Percentiles rank a stretch among this genome's conserved stretches.
Conservation (phyloP, 1,140 invertebrate species). For the Zaprionus capensis region DNA sequence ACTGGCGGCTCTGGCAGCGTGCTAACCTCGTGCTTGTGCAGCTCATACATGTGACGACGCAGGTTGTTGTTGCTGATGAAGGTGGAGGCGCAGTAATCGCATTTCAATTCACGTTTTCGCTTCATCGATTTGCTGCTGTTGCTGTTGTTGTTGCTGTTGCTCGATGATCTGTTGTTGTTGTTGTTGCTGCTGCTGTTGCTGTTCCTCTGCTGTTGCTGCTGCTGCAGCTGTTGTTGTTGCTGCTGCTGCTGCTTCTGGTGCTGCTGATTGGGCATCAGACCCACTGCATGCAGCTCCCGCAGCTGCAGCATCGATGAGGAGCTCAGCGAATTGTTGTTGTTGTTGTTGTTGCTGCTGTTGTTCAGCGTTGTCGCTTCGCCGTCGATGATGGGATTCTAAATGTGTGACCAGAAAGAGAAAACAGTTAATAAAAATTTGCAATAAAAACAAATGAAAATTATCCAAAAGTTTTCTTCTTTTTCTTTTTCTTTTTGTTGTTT, state of each 20-base stretch:
- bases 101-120: conserved; percentile 80
- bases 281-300: conserved; percentile 82
- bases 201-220: conserved; percentile 51
- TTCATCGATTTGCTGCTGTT: conserved; percentile 69
- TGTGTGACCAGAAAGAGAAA: not conserved
- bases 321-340: conserved; percentile 61
- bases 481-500: conserved; percentile 41
- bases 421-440: conserved; percentile 12
- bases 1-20: conserved; percentile 71
- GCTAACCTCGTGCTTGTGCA: conserved; percentile 82
- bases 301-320: conserved; percentile 70
- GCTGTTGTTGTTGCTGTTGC: conserved; percentile 19
- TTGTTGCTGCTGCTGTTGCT: conserved; percentile 49
- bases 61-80: conserved; percentile 84
- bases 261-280: conserved; percentile 77
- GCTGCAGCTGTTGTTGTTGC: conserved; percentile 26
- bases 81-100: conserved; percentile 82
- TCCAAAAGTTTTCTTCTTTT: conserved; percentile 50
- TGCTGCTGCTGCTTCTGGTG: conserved; percentile 58
- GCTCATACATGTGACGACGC: conserved; percentile 80
- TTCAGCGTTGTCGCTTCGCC: conserved; percentile 76
- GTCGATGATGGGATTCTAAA: conserved; percentile 76
- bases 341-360: conserved; percentile 67
- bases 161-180: conserved; percentile 31
- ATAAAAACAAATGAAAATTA: conserved; percentile 35